A percentile compares a stretch with the other conserved stretches of the same genome.
These are phyloP conservation scores for Diabrotica undecimpunctata DNA, from an alignment of 1,140 invertebrate genomes.

Conservation along the genomic window DNA sequence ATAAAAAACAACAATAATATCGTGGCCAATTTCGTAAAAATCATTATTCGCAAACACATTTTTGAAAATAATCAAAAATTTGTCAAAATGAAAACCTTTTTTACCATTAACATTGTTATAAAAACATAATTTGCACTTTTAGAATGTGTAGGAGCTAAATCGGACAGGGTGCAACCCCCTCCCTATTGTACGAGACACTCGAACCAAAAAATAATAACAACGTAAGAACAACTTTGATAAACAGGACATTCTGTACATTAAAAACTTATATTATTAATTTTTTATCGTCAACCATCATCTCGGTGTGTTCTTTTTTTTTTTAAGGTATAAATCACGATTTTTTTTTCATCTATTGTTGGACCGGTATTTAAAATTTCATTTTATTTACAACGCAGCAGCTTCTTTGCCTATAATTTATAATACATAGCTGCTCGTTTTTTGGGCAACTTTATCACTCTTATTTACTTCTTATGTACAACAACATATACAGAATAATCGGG, in stretches of 20 bases:
- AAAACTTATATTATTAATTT: conserved; percentile 44
- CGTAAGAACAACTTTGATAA: conserved; percentile 40
- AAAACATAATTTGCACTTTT: no score
- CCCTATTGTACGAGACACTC: conserved; percentile 16
- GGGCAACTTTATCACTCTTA: conserved; percentile 32
- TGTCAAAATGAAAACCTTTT: no score
- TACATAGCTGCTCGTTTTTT: conserved; percentile 28
- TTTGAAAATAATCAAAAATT: no score
- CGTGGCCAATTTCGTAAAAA: no score
- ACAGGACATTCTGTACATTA: conserved; percentile 44
- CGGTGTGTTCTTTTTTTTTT: conserved; percentile 29
- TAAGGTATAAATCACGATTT: conserved; percentile 44
- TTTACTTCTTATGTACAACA: conserved; percentile 30
- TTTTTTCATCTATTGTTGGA: conserved; percentile 16
- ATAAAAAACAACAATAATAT: no score
- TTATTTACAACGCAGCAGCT: conserved; percentile 35
- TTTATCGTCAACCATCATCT: conserved; percentile 37
- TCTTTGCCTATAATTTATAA: conserved; percentile 32
- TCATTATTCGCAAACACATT: no score
- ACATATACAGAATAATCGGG: conserved; percentile 18
- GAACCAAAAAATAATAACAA: conserved; percentile 36
- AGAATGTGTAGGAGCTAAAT: no score
- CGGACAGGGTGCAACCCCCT: no score
- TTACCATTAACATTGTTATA: no score
- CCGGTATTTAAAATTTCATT: conserved; percentile 15